These are phyloP conservation scores for Cheirogaleus medius DNA, from an alignment of 2,113 vertebrate species.

Conservation along the genomic window DNA sequence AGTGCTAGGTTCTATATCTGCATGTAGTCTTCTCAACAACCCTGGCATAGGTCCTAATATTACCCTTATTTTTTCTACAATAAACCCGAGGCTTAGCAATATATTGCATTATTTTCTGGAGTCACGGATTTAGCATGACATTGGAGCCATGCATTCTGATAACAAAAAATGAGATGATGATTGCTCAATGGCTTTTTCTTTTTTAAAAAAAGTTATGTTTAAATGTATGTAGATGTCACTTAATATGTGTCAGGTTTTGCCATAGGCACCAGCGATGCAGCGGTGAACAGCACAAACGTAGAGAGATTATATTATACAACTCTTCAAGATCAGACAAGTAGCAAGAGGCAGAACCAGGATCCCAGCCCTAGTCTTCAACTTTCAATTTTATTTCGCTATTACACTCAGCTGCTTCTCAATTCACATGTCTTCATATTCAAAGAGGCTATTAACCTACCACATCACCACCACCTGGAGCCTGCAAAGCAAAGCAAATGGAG, in stretches of 20 bases:
- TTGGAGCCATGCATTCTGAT: not conserved
- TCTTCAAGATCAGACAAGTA: not conserved
- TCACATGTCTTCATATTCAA: conserved; percentile 37
- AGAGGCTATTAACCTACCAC: conserved; percentile 46
- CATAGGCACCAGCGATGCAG: rapidly evolving
- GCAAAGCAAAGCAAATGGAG: not conserved
- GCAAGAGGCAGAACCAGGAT: not conserved
- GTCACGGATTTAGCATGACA: not conserved
- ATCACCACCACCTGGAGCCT: conserved; percentile 30
- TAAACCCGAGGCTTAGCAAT: not conserved
- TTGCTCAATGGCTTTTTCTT: not conserved
- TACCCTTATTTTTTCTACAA: not conserved
- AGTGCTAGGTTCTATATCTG: not conserved
- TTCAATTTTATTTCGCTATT: conserved; percentile 48
- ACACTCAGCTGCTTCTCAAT: conserved; percentile 34
- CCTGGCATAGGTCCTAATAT: not conserved
- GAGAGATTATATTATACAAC: rapidly evolving
- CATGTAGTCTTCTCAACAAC: not conserved
- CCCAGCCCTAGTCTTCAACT: not conserved
- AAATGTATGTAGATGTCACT: not conserved
- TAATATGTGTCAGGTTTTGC: not conserved
- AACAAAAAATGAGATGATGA: not conserved
- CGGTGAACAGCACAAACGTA: not conserved
- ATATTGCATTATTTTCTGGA: not conserved
- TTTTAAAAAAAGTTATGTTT: not conserved